Base-by-base conservation (phyloP, 2,888 invertebrate species). In the Lasiommata megera region DNA sequence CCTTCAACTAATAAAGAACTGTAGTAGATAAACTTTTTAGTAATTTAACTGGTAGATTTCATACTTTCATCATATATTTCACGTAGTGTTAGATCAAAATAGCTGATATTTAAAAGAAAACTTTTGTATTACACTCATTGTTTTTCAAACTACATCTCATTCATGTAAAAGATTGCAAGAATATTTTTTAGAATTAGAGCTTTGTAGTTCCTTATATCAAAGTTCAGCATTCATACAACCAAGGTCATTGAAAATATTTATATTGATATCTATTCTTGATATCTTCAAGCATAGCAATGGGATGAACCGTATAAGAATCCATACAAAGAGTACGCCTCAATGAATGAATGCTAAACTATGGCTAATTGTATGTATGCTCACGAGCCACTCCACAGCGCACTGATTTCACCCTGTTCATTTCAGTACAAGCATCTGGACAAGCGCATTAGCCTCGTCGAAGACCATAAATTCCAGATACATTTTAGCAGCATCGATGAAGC, bases 401-500 rank as follows among this genome's bases (percentile, higher is more conserved):
- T 80, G 74, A 80, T 74, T 67, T 69, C 69, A 67, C 69, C 77
- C 79, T 80, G 69, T 88, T 90, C 86, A 84, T 90, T 90, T 88
- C 90, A 90, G 90, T 90, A 79, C 81, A 87, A 86, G 90, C 90
- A 69, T 87, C 87, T 74, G 90, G 90, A 76, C 89, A 90, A 80
- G 90, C 89, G 71, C 82, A 89, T 79, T 90, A 89, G 80, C 72
- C 78, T 71, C 77, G 81, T 73, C 75, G 82, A 82, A 77, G 83
- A 82, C 74, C 76, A 79, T 81, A 77, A 79, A 79, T 81, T 77
- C 79, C 77, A 74, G 77, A 69, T 68, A 67, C 71, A 72, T 73
- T 75, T 72, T 76, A 79, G 80, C 80, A 78, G 82, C 76, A 73
- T 74, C 80, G 74, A 71, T 67, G 72, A 67, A 67, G 70, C 67